Percentiles rank a stretch among this genome's conserved stretches.
Conservation (phyloP, 2,113 vertebrate species). For the Anarhynchus alexandrinus region DNA sequence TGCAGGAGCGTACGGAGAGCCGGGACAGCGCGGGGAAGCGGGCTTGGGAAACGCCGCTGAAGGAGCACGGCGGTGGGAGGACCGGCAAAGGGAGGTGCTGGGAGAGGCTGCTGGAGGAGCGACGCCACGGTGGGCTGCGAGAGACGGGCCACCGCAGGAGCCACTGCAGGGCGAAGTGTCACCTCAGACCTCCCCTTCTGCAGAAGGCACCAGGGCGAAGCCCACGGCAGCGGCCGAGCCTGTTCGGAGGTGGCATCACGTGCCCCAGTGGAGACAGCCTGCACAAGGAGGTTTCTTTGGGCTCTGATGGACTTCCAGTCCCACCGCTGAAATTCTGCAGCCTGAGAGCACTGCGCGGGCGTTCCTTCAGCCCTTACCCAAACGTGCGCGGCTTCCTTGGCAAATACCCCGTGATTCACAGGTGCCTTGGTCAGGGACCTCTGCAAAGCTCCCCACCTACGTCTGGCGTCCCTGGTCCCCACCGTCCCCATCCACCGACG, state of each 20-base stretch:
- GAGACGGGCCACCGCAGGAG: fast-evolving
- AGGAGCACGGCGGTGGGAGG: neutral
- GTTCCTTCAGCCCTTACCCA: neutral
- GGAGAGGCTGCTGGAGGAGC: neutral
- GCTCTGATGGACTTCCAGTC: neutral
- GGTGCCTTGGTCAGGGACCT: neutral
- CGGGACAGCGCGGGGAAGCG: neutral
- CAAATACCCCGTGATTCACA: neutral
- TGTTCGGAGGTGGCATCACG: neutral
- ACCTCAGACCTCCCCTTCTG: neutral
- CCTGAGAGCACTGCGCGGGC: neutral
- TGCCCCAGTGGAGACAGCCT: neutral
- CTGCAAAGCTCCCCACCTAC: neutral
- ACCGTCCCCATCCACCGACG: fast-evolving
- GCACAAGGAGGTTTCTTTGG: no score
- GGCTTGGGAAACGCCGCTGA: neutral
- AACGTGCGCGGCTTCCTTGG: fast-evolving
- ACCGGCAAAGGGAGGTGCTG: neutral
- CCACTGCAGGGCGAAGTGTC: neutral
- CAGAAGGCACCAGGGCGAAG: neutral
- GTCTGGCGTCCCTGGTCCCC: neutral
- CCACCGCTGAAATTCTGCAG: fast-evolving
- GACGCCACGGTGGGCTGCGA: neutral
- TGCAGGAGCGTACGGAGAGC: neutral
- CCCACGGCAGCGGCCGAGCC: neutral